A percentile compares a stretch with the other conserved stretches of the same genome.
Evolutionary conservation across 2,888 invertebrate species (phyloP).

Genomic region (Phengaris arion): DNA sequence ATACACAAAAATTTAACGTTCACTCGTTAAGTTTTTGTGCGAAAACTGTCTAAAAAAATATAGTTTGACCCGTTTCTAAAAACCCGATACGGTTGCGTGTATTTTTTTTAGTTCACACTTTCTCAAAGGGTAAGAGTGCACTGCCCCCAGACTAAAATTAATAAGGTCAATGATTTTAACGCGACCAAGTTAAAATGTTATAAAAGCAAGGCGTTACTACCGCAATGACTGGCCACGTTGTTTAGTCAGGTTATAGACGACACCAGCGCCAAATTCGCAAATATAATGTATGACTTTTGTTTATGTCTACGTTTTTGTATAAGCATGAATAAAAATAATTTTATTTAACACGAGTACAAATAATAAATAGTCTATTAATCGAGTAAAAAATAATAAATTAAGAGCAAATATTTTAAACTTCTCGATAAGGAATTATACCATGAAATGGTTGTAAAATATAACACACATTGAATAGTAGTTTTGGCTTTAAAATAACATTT

Average conservation of each 20-base stretch:
- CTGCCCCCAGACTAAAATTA: conserved; percentile 15
- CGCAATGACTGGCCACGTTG: conserved; percentile 32
- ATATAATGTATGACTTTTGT: not conserved
- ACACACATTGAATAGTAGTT: no score
- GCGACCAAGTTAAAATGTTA: conserved; percentile 43
- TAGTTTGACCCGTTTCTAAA: not conserved
- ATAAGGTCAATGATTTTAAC: conserved; percentile 51
- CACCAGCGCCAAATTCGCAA: conserved; percentile 41
- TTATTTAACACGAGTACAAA: not conserved
- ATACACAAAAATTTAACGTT: no score
- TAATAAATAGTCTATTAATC: not conserved
- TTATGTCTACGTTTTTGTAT: not conserved
- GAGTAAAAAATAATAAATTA: not conserved
- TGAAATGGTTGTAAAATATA: no score
- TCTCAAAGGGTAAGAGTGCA: conserved; percentile 9
- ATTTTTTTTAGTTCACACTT: conserved; percentile 14
- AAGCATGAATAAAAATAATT: not conserved
- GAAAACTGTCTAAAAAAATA: not conserved
- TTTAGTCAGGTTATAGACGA: conserved; percentile 47
- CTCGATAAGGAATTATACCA: no score
- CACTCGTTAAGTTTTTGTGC: not conserved
- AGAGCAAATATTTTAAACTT: no score
- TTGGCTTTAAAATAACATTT: no score
- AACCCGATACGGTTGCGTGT: not conserved
- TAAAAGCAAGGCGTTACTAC: conserved; percentile 19